Percentiles rank a stretch among this genome's conserved stretches.
Evolutionary conservation across 2,113 vertebrate genomes (phyloP).

Genomic region (Phalacrocorax brasilianus): DNA sequence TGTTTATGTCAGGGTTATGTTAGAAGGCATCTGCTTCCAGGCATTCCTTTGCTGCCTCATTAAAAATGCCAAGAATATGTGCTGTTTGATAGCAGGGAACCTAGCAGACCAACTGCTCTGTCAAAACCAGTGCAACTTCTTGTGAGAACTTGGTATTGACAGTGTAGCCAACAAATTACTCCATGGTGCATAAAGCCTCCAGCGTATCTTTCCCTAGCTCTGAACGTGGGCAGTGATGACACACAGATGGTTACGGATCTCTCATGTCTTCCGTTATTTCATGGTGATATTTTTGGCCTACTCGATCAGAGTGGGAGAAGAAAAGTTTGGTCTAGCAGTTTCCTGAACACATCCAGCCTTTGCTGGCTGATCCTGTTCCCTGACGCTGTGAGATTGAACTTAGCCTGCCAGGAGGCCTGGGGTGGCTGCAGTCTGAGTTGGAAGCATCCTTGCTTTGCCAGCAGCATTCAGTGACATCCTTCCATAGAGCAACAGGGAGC

Average conservation of each 20-base stretch:
- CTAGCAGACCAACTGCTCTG: neutral
- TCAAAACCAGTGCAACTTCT: neutral
- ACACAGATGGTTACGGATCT: neutral
- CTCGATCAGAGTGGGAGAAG: neutral
- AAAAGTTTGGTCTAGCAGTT: neutral
- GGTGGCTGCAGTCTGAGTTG: neutral
- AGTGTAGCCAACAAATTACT: neutral
- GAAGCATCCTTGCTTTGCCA: neutral
- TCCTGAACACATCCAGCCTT: neutral
- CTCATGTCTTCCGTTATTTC: neutral
- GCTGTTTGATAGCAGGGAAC: neutral
- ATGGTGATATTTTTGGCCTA: neutral
- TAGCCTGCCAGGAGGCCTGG: neutral
- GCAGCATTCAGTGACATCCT: neutral
- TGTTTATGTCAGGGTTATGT: neutral
- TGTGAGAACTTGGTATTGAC: neutral
- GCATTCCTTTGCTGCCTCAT: neutral
- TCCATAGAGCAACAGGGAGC: neutral
- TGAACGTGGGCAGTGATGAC: neutral
- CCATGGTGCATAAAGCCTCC: neutral
- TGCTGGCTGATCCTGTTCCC: rapidly evolving
- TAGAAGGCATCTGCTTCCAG: neutral
- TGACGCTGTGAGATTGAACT: neutral
- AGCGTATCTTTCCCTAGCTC: neutral
- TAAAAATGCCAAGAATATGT: neutral